Evolutionary conservation across 2,888 invertebrate species (phyloP), one percentile per base, ranked within the genome.

Genomic region (Drosophila dives): DNA sequence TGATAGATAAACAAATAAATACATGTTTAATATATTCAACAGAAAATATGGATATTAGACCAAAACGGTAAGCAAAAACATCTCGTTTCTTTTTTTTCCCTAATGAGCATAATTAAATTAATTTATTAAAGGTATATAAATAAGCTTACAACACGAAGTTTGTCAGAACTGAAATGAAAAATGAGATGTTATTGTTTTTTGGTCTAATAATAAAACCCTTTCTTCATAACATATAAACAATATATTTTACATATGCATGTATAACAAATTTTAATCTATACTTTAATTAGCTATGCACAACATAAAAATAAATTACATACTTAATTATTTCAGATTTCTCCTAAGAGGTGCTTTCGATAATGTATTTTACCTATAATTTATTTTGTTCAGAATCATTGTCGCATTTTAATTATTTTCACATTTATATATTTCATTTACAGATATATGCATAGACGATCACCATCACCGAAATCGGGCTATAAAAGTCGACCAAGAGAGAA

Each of bases 401-500:
- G 6, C 7, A 60, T 17, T 36, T 38, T 38, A 40, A 12, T 42
- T 32, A 51, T 17, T 33, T 36, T 29, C 38, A 45, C 20, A 60
- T 53, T 54, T 55, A 33, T 59, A 45, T 64, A 32, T 36, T 60
- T 54, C 29, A 34, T 61, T 77, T 71, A 4, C 71, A 79, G 79
- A 64, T 80, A 72, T 67, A n/a, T 51, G 10, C 75, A 79, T 58
- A 66, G 76, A n/a, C 81, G 81, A 23, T 76, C 81, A 29, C 81
- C 78, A 11, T 74, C 81, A 1, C 81, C 78, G 10, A 81, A 74
- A 42, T 8, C 64, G 17, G 72, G 32, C 11, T 70, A 78, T 42
- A 74, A 66, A 26, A 53, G 33, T 26, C 51, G 64, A 2, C 49
- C 53, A 23, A 62, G 67, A 62, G 73, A 75, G 15, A 69, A 63